Conservation (phyloP, 2,797 vertebrate genomes). For the Pristis pectinata region DNA sequence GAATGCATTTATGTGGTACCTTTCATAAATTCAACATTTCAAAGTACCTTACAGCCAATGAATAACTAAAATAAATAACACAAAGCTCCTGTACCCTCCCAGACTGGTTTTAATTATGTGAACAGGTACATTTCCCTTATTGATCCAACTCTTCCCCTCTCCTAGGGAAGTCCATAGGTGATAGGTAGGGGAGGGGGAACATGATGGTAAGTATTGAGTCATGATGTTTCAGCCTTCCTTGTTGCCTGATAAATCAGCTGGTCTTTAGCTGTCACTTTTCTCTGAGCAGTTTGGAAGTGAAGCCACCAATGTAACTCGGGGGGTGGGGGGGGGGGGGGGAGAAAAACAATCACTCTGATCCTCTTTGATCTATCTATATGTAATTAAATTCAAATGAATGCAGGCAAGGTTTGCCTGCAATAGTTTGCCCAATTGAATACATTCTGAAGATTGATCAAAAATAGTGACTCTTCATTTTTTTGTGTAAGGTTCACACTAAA, state of each 20-base stretch:
- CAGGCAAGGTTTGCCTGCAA: background rate
- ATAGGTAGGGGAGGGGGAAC: background rate
- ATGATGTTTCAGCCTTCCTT: background rate
- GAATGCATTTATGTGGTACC: background rate
- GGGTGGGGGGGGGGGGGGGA: no score
- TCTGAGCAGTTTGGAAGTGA: background rate
- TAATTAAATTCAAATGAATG: background rate
- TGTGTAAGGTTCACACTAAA: background rate
- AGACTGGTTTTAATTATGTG: background rate
- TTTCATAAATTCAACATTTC: background rate
- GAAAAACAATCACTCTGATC: background rate
- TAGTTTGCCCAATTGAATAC: background rate
- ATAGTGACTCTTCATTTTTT: background rate
- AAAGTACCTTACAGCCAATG: background rate
- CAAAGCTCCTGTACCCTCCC: background rate
- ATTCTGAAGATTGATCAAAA: background rate
- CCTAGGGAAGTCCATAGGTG: background rate
- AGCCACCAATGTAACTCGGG: background rate
- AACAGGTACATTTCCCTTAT: background rate
- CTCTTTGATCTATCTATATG: background rate
- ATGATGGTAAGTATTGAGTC: background rate
- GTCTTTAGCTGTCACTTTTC: background rate
- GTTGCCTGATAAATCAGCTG: background rate
- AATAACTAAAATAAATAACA: background rate
- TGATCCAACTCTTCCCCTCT: background rate